Evolutionary conservation across 2,797 vertebrate species (phyloP).

Genomic region (Peromyscus nudipes): DNA sequence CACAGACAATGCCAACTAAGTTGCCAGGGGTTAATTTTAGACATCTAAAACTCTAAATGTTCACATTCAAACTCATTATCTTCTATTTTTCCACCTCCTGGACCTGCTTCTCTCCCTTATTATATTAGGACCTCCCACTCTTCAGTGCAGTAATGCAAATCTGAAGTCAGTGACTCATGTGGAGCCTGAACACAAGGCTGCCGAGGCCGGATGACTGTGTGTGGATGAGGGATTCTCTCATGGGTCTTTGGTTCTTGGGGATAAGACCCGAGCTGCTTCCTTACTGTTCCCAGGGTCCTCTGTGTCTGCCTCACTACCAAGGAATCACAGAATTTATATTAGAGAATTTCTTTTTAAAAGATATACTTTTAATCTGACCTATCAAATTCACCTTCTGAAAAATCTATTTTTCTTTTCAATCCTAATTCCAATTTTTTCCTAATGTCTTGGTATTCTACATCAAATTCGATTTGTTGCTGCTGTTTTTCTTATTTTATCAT

Average conservation of each 20-base stretch:
- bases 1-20: background rate
- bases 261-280: background rate
- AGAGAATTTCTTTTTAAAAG: constrained; percentile 42
- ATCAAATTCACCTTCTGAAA: constrained; percentile 3
- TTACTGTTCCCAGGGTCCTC: too few species aligned
- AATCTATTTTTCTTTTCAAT: constrained; percentile 36
- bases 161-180: background rate
- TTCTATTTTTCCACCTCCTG: background rate
- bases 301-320: background rate
- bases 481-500: constrained; percentile 9
- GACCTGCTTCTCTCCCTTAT: background rate
- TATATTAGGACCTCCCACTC: background rate
- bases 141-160: background rate
- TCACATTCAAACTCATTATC: constrained; percentile 44
- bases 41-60: constrained; percentile 16
- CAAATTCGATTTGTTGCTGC: constrained; percentile 3
- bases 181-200: background rate
- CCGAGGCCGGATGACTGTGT: background rate
- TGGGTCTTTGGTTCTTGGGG: background rate
- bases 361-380: background rate
- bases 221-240: background rate
- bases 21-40: constrained; percentile 1
- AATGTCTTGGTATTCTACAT: background rate
- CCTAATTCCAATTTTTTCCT: background rate
- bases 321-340: background rate